These are phyloP conservation scores for Parnassius orleans DNA, from an alignment of 2,888 invertebrate species.

Conservation along the genomic window DNA sequence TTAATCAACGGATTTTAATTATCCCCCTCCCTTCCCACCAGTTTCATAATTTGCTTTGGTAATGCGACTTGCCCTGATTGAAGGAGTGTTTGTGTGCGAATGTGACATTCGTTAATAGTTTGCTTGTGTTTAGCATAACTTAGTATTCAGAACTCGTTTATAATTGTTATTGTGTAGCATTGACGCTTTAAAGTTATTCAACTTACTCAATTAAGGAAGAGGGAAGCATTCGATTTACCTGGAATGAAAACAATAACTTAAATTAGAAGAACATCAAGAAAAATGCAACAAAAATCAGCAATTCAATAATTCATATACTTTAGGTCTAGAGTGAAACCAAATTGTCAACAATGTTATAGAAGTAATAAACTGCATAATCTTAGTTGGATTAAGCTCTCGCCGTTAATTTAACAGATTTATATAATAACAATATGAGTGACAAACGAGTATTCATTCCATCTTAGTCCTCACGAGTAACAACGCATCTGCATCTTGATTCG, in stretches of 20 bases:
- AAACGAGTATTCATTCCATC: no score
- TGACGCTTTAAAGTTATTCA: conserved; percentile 9
- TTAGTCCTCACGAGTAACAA: no score
- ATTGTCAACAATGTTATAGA: no score
- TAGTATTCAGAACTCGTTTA: conserved; percentile 36
- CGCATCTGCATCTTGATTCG: no score
- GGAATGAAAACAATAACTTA: conserved; percentile 40
- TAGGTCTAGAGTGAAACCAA: no score
- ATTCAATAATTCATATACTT: no score
- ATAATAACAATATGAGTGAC: no score
- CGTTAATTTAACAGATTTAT: no score
- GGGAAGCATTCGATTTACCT: conserved; percentile 49
- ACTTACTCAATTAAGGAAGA: conserved; percentile 42
- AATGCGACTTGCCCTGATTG: conserved; percentile 76
- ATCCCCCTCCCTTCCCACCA: conserved; percentile 84
- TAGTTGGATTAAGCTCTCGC: no score
- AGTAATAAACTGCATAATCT: no score
- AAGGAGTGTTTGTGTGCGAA: conserved; percentile 58
- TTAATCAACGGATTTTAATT: conserved; percentile 99
- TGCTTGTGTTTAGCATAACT: conserved; percentile 50
- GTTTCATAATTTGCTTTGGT: conserved; percentile 78
- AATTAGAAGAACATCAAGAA: neutral
- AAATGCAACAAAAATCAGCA: neutral
- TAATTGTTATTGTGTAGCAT: conserved; percentile 26
- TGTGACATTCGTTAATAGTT: conserved; percentile 60